Evolutionary conservation across 2,113 vertebrate species (phyloP).

Genomic region (Stegostoma tigrinum): DNA sequence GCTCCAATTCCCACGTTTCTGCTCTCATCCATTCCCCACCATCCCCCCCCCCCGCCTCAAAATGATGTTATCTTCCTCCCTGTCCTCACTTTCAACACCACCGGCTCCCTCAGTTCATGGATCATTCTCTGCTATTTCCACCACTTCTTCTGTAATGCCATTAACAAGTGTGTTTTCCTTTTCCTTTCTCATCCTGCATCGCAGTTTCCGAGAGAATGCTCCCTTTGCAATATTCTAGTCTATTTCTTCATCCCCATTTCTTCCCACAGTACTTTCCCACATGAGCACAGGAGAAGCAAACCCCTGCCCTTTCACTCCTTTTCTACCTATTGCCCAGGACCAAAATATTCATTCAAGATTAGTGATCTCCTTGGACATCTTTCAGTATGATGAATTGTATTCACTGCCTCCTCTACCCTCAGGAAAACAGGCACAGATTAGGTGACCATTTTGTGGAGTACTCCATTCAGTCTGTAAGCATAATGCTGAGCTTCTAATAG

Average conservation of each 20-base stretch:
- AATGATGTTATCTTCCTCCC: not conserved
- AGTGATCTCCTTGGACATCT: not conserved
- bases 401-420: not conserved
- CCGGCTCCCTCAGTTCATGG: too few species aligned
- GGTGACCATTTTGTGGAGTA: not conserved
- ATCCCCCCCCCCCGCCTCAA: not conserved
- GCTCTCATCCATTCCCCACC: too few species aligned
- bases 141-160: not conserved
- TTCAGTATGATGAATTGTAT: not conserved
- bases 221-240: not conserved
- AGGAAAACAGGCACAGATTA: not conserved
- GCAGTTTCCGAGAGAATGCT: not conserved
- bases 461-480: not conserved
- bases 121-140: not conserved
- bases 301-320: not conserved
- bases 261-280: not conserved
- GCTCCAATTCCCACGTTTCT: not conserved
- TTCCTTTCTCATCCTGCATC: too few species aligned
- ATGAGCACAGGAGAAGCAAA: not conserved
- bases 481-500: not conserved
- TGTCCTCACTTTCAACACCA: not conserved
- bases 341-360: not conserved
- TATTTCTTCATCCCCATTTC: not conserved
- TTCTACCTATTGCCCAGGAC: not conserved
- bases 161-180: not conserved